Conservation (phyloP, 2,797 vertebrate genomes). For the Mallotus villosus region DNA sequence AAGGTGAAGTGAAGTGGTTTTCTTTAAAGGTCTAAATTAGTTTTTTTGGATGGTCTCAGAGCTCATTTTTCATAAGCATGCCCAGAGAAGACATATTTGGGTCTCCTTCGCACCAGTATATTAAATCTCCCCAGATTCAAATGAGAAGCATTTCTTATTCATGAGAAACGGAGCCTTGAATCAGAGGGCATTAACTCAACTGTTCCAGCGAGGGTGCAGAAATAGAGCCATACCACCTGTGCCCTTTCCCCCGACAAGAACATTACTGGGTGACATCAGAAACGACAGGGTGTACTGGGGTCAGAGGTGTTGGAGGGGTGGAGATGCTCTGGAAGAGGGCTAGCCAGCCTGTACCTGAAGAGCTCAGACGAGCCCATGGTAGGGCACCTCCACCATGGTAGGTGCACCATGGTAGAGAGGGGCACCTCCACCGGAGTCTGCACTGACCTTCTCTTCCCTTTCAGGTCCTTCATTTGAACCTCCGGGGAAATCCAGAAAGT, state of each 20-base stretch:
- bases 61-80: constrained; percentile 31
- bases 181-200: constrained; percentile 19
- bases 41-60: not conserved
- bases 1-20: not conserved
- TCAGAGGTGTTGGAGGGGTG: too few relatives aligned
- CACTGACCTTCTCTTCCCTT: constrained; percentile 11
- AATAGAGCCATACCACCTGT: constrained; percentile 14
- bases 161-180: constrained; percentile 46
- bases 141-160: constrained; percentile 56
- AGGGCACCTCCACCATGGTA: too few relatives aligned
- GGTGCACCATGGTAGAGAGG: not conserved
- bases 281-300: too few relatives aligned
- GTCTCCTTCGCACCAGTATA: constrained; percentile 38
- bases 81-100: constrained; percentile 42
- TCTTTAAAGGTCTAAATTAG: not conserved
- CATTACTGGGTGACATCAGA: not conserved
- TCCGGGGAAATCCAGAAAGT: constrained; percentile 9
- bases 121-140: constrained; percentile 2
- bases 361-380: too few relatives aligned
- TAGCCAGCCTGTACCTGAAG: not conserved
- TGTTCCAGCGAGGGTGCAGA: constrained; percentile 1
- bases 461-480: not conserved
- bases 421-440: not conserved
- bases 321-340: too few relatives aligned
- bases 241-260: not conserved